Evolutionary conservation across 2,888 invertebrate species (phyloP), one percentile per base, ranked within the genome.

Genomic region (Parnassius apollo): DNA sequence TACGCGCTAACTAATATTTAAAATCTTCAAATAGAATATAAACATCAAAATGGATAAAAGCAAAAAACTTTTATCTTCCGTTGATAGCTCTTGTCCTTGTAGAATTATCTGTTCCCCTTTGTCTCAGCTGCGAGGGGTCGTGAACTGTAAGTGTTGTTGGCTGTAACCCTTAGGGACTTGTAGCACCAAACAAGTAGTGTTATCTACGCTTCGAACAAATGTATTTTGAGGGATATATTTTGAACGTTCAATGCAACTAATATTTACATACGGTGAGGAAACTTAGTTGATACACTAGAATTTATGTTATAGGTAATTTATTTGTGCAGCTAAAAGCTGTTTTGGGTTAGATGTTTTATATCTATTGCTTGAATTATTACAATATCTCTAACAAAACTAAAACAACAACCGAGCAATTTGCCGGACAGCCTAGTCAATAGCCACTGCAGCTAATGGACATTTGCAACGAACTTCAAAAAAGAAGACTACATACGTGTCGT

Each of bases 161-260:
- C 63, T 50, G 59, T 45, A 12, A 49, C 58, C 63, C 50, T 18
- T 12, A 50, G 59, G 55, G 18, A 1, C 35, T 42, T 35, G 13
- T 51, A 63, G 55, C 55, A 55, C 55, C 22, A 57, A 45, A 13
- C 57, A 50, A 52, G 12, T 35, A 52, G 57, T 62, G 57, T 57
- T 55, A 45, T 61, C 50, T 46, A n/a, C 58, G 42, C 49, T 35
- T 44, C 45, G 50, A 58, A 52, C 62, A 62, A 62, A 62, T 57
- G 58, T 49, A 42, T 52, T 42, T 53, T 46, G 44, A 54, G 13
- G 62, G 51, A 59, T 52, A 52, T 35, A 53, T 53, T 57, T 49
- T 7, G 49, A 13, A 59, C 12, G 44, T 44, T 44, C 10, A 45
- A 50, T 46, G 56, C 56, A 35, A 53, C 54, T 49, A 42, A 42